Base-by-base conservation (phyloP, 2,888 invertebrate species). In the Lissonota sp. region DNA sequence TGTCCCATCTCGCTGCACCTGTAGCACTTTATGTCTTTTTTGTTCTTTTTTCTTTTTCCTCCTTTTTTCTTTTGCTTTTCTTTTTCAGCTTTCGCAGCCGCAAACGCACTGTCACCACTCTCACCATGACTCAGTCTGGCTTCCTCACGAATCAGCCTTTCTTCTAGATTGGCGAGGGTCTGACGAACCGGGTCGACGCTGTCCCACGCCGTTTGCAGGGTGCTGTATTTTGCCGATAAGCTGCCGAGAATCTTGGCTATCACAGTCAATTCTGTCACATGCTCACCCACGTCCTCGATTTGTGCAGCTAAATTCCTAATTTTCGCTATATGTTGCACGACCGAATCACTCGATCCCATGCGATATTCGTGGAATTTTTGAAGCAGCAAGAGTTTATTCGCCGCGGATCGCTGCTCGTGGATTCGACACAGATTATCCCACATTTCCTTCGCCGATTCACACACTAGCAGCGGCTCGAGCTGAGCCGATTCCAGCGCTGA, bases 401-500 rank as follows among this genome's bases (percentile, higher is more conserved):
- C 49, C 12, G 49, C 49, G 49, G 49, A 49, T 49, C 12, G 10
- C 49, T 49, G 49, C 49, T 49, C 49, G 49, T 49, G 49, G 10
- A 49, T 10, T 10, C 1, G 26, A 26, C 26, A 26, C 26, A 26
- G 26, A 26, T 26, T 26, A 3, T 26, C 26, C 26, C 26, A 26
- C 26, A 26, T 26, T 26, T 26, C 26, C 3, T 26, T 26, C 26
- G 26, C 26, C 26, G 26, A 26, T 10, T 55, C 16, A 40, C 84
- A 77, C 42, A 60, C 66, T 14, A 84, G 49, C 46, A 82, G 46
- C 37, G 55, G 70, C 39, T 84, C 77, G 14, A 79, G 40, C 60
- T 82, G 77, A 6, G 62, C 46, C n/a, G 72, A 44, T 44, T 82
- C 79, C 42, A 84, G 39, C 46, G 75, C 16, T 49, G 80, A 78